Conservation (phyloP, 1,140 invertebrate genomes). For the Drosophila santomea region DNA sequence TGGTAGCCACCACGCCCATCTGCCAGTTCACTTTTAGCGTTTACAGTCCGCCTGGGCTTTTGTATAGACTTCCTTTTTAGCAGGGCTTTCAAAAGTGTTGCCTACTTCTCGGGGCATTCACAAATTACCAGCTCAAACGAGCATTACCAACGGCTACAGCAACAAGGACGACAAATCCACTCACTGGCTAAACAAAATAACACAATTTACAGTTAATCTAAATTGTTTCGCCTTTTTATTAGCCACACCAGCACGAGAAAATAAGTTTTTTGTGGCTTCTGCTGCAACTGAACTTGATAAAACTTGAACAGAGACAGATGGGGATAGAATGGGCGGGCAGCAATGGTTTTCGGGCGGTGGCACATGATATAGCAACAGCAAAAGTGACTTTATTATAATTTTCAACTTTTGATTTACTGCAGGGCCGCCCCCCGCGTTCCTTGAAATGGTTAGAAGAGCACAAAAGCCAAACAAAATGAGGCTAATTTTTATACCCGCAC, state of each 20-base stretch:
- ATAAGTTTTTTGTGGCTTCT: constrained; percentile 76
- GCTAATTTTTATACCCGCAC: constrained; percentile 71
- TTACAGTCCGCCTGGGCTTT: constrained; percentile 2
- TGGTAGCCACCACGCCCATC: not conserved
- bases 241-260: constrained; percentile 55
- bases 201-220: constrained; percentile 83
- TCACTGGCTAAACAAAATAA: constrained; percentile 75
- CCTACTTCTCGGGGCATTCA: constrained; percentile 68
- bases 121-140: constrained; percentile 61
- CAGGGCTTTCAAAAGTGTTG: constrained; percentile 68
- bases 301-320: constrained; percentile 58
- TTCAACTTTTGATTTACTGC: constrained; percentile 83
- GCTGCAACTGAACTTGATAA: constrained; percentile 78
- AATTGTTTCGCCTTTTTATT: constrained; percentile 80
- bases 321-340: constrained; percentile 4
- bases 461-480: constrained; percentile 76
- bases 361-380: constrained; percentile 72
- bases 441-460: constrained; percentile 32
- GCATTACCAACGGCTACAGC: constrained; percentile 30
- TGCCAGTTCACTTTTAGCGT: not conserved
- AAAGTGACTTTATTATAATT: constrained; percentile 83
- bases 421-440: constrained; percentile 16
- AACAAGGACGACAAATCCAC: constrained; percentile 55
- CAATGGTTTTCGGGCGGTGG: not conserved
- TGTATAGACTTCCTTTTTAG: constrained; percentile 61